phyloP scores from a whole-genome alignment of 2,888 invertebrate species.

The Aporophyla lueneburgensis region DNA sequence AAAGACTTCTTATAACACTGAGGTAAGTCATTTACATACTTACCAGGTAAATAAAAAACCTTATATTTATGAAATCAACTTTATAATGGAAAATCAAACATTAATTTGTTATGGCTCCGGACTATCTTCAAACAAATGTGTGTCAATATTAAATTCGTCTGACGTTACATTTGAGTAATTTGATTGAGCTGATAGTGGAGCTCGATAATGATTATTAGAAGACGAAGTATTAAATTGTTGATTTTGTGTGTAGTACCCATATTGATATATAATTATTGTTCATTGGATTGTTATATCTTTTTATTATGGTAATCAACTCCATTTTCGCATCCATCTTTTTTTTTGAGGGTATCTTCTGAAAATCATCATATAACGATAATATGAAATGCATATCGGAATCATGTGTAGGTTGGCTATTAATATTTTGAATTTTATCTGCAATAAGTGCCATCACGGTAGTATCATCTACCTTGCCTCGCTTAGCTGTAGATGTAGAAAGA shows the following conservation, averaged over 20 bases:
- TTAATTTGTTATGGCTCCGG: too few species aligned
- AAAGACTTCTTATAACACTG: too few species aligned
- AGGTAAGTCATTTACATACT: too few species aligned
- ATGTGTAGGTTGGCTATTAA: constrained; percentile 31
- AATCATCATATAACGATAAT: constrained; percentile 36
- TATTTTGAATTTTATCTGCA: constrained; percentile 25
- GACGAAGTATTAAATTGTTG: constrained; percentile 31
- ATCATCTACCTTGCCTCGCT: constrained; percentile 18
- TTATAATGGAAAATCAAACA: too few species aligned
- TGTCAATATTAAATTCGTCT: too few species aligned
- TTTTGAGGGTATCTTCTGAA: constrained; percentile 20
- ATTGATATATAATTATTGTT: constrained; percentile 32
- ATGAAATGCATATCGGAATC: constrained; percentile 34
- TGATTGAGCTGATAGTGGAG: constrained; percentile 27
- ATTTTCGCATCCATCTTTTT: constrained; percentile 28
- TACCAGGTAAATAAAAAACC: too few species aligned
- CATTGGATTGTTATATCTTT: constrained; percentile 30
- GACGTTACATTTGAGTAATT: too few species aligned
- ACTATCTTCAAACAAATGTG: too few species aligned
- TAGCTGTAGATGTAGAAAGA: constrained; percentile 25
- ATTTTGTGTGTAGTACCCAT: constrained; percentile 34
- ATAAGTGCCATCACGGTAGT: constrained; percentile 25
- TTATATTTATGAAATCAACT: too few species aligned
- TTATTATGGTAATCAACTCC: constrained; percentile 31
- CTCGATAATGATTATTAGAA: constrained; percentile 12